Evolutionary conservation across 2,888 invertebrate genomes (phyloP).

Genomic region (Agapostemon virescens): DNA sequence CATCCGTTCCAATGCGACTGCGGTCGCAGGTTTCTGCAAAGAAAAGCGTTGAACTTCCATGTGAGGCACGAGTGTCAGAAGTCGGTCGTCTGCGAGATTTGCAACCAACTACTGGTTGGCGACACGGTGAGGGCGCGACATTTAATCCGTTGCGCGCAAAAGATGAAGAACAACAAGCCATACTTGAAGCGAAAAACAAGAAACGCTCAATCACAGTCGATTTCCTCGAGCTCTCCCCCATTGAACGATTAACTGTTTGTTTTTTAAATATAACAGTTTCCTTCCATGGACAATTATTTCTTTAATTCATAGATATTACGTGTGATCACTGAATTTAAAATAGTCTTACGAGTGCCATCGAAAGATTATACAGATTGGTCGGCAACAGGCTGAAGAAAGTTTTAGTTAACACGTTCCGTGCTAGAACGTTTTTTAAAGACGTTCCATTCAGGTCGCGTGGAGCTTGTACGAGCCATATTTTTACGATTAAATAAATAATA

Average conservation of each 20-base stretch:
- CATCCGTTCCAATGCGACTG: not conserved
- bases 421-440: no score
- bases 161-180: not conserved
- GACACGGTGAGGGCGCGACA: fast-evolving
- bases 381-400: not conserved
- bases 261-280: not conserved
- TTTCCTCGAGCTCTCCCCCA: not conserved
- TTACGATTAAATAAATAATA: no score
- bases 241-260: fast-evolving
- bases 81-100: not conserved
- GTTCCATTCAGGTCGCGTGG: no score
- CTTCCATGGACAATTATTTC: not conserved
- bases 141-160: not conserved
- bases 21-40: not conserved
- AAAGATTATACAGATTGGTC: not conserved
- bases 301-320: not conserved
- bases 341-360: not conserved
- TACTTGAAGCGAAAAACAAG: fast-evolving
- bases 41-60: slow-evolving; percentile 32
- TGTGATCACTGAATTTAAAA: not conserved
- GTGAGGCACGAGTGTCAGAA: slow-evolving; percentile 27
- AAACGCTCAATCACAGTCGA: not conserved
- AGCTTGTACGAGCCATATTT: no score
- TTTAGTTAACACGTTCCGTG: no score
- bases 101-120: not conserved